Evolutionary conservation across 1,140 invertebrate species (phyloP), one percentile per base, ranked within the genome.

Genomic region (Trichoplusia ni): DNA sequence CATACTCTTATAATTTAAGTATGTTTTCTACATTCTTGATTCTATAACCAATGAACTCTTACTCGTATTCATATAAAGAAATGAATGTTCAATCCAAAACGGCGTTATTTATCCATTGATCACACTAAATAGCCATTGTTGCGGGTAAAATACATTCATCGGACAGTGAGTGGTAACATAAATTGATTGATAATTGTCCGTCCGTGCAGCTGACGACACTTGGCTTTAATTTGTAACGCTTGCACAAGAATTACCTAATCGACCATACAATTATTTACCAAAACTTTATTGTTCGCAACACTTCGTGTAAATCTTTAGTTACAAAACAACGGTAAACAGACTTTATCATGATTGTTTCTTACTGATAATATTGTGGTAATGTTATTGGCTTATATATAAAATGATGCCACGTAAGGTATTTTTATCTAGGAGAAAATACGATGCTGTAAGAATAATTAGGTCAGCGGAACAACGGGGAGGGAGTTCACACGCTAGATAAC

Each of bases 381-480:
- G 11, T 13, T 8, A 47, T 29, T 47, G 8, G 11, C n/a, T 23
- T 14, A 33, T 27, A 51, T 18, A 31, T 35, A 8, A 4, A 21
- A 53, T 35, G 7, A 11, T 6, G 37, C 14, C n/a, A n/a, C 25
- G 47, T 29, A 40, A 67, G 35, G 35, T 73, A 63, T 70, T 72
- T 69, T 70, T 67, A 68, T 65, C 42, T 51, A 23, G 54, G 14
- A 35, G 31, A 49, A 60, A 60, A 51, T 64, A 44, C 11, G 35
- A 54, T 25, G 35, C 42, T 47, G 14, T 68, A 64, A 38, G 58
- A 65, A 67, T 72, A 75, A 75, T 75, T 72, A 63, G 73, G 73
- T 75, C 73, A 75, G 49, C 40, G 49, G 69, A 64, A 35, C 62
- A 44, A 60, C 35, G 14, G 56, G 53, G 56, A 25, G 19, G 40